These are phyloP conservation scores for Lagopus leucura DNA, from an alignment of 2,113 vertebrate species.

Conservation along the genomic window DNA sequence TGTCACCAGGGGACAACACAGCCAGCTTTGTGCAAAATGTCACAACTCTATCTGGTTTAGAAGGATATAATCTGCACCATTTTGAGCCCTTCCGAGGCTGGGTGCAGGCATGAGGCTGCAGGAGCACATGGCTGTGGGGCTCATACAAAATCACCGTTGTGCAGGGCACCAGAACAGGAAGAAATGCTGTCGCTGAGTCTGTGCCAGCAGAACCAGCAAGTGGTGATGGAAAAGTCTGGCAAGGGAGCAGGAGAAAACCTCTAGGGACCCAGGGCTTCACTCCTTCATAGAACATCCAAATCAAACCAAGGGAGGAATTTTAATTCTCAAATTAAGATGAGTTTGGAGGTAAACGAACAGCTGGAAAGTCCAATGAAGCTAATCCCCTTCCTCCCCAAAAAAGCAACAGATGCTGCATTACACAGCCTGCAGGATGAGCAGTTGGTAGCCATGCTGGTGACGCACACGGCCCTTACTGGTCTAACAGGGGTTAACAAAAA, in stretches of 20 bases:
- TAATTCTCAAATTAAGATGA: background rate
- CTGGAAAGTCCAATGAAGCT: background rate
- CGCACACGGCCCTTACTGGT: background rate
- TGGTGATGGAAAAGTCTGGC: background rate
- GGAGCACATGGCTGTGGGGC: background rate
- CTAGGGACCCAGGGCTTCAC: background rate
- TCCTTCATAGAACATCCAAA: background rate
- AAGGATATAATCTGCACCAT: background rate
- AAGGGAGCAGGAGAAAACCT: background rate
- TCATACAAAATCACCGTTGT: background rate
- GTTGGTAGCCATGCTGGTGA: background rate
- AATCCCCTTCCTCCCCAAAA: background rate
- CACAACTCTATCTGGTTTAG: background rate
- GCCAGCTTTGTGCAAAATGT: background rate
- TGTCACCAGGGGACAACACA: background rate
- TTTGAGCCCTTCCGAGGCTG: background rate
- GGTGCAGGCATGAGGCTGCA: background rate
- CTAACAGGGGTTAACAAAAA: background rate
- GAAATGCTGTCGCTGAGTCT: background rate
- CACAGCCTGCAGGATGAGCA: background rate
- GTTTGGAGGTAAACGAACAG: background rate
- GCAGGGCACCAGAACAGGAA: background rate
- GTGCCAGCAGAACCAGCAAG: background rate
- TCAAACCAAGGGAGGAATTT: fast-evolving
- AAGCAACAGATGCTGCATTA: fast-evolving